Percentiles rank a stretch among this genome's conserved stretches.
These are phyloP conservation scores for Distichodus sexfasciatus DNA, from an alignment of 2,797 vertebrate species.

Conservation along the genomic window DNA sequence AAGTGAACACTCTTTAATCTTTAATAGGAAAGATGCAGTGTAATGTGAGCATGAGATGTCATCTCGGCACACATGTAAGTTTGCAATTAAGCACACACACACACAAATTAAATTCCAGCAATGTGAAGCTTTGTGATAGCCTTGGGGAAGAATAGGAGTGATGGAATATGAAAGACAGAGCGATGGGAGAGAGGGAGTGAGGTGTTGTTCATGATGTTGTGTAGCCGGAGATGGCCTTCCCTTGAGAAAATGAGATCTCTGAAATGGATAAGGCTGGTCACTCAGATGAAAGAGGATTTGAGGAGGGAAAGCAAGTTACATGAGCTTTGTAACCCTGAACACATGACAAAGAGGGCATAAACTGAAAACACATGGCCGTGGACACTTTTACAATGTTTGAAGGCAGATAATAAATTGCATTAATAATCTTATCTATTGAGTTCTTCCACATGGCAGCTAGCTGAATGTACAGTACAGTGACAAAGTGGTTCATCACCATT, in stretches of 20 bases:
- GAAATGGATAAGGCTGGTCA: constrained; percentile 60
- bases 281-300: constrained; percentile 50
- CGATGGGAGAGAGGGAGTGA: constrained; percentile 1
- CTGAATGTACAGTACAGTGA: no score
- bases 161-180: constrained; percentile 44
- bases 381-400: no score
- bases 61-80: neutral
- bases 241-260: constrained; percentile 68
- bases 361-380: no score
- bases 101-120: neutral
- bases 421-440: no score
- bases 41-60: neutral
- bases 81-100: neutral
- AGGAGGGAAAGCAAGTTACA: constrained; percentile 1
- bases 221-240: constrained; percentile 58
- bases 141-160: constrained; percentile 53
- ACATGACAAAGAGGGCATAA: constrained; percentile 7
- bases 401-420: no score
- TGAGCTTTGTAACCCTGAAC: neutral
- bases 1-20: neutral
- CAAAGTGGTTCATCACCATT: no score
- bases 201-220: constrained; percentile 40
- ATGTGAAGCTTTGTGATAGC: constrained; percentile 52
- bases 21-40: neutral
- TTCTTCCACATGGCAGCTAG: no score